Percentiles rank a stretch among this genome's conserved stretches.
Conservation (phyloP, 1,140 invertebrate genomes). For the Orius insidiosus region DNA sequence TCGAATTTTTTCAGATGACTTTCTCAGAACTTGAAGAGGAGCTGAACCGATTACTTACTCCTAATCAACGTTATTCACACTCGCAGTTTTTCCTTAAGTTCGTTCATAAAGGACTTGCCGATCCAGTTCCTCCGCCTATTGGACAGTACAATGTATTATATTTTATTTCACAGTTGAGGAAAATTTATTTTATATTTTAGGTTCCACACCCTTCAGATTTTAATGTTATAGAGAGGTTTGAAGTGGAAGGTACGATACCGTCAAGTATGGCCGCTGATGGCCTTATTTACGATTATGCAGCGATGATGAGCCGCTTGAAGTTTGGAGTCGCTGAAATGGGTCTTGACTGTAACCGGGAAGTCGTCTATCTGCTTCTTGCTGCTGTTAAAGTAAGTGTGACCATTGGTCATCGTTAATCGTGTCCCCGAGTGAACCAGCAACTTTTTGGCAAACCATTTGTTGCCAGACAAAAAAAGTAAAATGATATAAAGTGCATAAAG, state of each 20-base stretch:
- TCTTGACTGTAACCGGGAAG: not conserved
- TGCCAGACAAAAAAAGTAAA: too few species aligned
- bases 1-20: too few species aligned
- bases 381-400: constrained; percentile 3
- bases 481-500: too few species aligned
- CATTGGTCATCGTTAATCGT: too few species aligned
- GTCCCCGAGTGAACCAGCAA: too few species aligned
- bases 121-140: not conserved
- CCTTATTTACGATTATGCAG: not conserved
- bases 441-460: too few species aligned
- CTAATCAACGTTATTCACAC: constrained; percentile 4
- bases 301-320: not conserved
- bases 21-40: not conserved
- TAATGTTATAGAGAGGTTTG: not conserved
- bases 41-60: not conserved
- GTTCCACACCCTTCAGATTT: not conserved
- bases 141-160: not conserved
- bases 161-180: too few species aligned
- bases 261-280: not conserved
- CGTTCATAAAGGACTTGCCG: not conserved
- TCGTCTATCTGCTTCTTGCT: not conserved
- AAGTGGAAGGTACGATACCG: not conserved
- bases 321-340: constrained; percentile 3
- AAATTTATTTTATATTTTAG: not conserved
- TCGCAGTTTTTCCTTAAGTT: not conserved